A percentile compares a stretch with the other conserved stretches of the same genome.
Evolutionary conservation across 2,113 vertebrate genomes (phyloP).

Genomic region (Phrynocephalus versicolor): DNA sequence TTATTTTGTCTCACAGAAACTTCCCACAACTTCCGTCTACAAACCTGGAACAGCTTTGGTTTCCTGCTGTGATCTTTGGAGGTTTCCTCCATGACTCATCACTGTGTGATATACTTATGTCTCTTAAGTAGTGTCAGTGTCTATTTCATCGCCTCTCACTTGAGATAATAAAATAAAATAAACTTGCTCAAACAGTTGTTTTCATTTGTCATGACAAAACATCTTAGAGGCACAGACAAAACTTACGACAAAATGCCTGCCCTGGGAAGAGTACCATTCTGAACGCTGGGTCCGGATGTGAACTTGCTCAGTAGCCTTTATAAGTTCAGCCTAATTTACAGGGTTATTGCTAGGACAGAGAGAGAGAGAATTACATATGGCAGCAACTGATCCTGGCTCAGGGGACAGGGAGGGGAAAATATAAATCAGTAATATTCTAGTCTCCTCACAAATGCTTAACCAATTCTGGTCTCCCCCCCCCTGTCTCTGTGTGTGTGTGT

Average conservation of each 20-base stretch:
- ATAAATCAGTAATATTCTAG: neutral
- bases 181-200: neutral
- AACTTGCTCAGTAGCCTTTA: neutral
- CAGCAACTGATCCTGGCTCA: neutral
- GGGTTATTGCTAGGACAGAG: neutral
- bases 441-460: neutral
- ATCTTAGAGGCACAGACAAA: neutral
- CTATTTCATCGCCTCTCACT: neutral
- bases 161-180: slow-evolving; percentile 7
- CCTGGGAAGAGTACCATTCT: neutral
- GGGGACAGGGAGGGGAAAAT: neutral
- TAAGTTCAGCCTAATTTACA: neutral
- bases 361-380: neutral
- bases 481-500: no score
- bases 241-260: neutral
- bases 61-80: neutral
- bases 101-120: neutral
- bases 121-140: neutral
- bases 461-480: neutral
- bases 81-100: slow-evolving; percentile 7
- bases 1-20: slow-evolving; percentile 3
- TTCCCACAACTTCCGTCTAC: neutral
- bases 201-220: neutral
- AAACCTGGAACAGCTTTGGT: neutral
- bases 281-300: neutral